Conservation (phyloP, 2,113 vertebrate genomes). For the Pterocles burchelli region DNA sequence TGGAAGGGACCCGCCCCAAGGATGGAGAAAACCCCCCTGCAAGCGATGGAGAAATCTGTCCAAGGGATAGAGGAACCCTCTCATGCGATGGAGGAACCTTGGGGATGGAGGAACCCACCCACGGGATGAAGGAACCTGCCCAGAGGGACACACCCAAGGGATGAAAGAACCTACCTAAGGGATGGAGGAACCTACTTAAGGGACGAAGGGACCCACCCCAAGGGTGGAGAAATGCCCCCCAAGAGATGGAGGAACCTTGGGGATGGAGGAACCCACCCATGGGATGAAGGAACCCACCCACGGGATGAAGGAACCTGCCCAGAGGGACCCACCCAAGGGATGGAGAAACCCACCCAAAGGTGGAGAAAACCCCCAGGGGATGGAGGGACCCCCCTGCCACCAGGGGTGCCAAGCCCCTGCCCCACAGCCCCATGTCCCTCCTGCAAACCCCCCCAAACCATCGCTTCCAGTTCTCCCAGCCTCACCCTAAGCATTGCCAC, state of each 20-base stretch:
- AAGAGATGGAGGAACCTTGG: not conserved
- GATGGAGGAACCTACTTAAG: fast-evolving
- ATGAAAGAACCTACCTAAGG: fast-evolving
- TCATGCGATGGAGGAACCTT: not conserved
- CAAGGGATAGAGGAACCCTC: not conserved
- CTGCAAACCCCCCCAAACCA: fast-evolving
- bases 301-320: no score
- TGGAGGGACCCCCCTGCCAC: not conserved
- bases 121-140: not conserved
- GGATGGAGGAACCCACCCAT: fast-evolving
- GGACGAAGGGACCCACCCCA: not conserved
- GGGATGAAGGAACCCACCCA: fast-evolving
- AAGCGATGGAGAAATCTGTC: not conserved
- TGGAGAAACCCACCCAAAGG: not conserved
- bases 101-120: fast-evolving
- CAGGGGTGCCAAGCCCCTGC: not conserved
- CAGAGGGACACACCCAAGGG: fast-evolving
- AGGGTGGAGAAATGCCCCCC: not conserved
- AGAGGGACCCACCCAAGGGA: not conserved
- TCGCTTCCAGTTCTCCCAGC: not conserved
- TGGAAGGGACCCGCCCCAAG: not conserved
- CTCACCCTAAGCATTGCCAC: no score
- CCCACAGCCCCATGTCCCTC: not conserved
- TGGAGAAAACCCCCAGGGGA: not conserved
- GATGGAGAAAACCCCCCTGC: no score